Evolutionary conservation across 1,140 invertebrate species (phyloP).

Genomic region (Monochamus saltuarius): DNA sequence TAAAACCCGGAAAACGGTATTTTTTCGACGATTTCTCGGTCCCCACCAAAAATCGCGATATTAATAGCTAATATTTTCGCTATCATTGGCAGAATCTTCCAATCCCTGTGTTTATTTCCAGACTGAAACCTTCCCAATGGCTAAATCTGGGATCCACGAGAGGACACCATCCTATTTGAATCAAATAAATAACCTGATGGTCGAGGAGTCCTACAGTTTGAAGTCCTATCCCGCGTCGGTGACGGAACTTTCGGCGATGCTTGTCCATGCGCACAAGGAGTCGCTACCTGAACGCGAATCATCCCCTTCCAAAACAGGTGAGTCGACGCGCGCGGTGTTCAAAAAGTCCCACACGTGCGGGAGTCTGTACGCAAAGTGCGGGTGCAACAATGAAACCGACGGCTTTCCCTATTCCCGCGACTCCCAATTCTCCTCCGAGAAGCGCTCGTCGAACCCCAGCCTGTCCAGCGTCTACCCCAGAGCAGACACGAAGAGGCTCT

Average conservation of each 20-base stretch:
- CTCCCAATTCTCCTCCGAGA: neutral
- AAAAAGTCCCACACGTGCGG: constrained; percentile 50
- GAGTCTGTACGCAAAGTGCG: constrained; percentile 49
- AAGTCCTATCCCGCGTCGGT: constrained; percentile 38
- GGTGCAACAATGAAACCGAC: constrained; percentile 38
- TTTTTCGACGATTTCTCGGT: neutral
- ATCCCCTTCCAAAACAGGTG: constrained; percentile 14
- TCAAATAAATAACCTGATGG: constrained; percentile 31
- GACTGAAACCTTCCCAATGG: constrained; percentile 28
- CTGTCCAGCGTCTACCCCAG: constrained; percentile 12
- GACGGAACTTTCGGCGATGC: constrained; percentile 34
- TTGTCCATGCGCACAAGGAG: constrained; percentile 36
- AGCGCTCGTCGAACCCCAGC: constrained; percentile 24
- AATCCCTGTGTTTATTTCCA: no score
- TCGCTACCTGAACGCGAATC: constrained; percentile 15
- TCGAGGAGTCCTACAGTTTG: constrained; percentile 29
- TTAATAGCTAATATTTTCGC: neutral
- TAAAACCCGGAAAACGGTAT: neutral
- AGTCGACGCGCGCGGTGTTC: constrained; percentile 30
- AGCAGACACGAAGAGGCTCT: constrained; percentile 39
- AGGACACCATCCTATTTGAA: constrained; percentile 24
- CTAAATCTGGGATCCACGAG: constrained; percentile 23
- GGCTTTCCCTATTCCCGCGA: neutral
- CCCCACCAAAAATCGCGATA: neutral
- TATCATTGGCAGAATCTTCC: no score